phyloP scores from a whole-genome alignment of 2,888 invertebrate genomes.

The Perdita meconis region DNA sequence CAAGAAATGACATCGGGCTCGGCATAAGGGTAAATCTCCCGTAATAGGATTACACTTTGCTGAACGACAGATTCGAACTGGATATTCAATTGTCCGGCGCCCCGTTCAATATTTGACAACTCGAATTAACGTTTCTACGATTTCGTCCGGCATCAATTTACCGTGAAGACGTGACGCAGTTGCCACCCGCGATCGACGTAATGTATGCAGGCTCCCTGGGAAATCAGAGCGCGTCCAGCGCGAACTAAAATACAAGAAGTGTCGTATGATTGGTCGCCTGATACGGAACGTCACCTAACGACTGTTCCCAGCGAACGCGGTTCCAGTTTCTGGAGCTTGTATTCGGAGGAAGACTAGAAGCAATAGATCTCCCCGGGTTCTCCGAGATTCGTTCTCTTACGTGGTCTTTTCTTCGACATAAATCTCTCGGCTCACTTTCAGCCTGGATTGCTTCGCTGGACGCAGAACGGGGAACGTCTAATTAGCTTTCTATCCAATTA shows the following conservation, averaged over 20 bases:
- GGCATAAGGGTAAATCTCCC: conserved; percentile 42
- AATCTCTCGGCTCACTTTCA: conserved; percentile 67
- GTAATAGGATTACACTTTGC: conserved; percentile 50
- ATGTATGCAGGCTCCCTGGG: conserved; percentile 10
- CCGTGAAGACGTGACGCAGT: not conserved
- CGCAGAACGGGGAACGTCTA: conserved; percentile 44
- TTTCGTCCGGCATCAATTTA: conserved; percentile 29
- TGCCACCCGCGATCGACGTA: conserved; percentile 11
- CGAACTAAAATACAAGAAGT: conserved; percentile 18
- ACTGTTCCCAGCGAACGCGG: conserved; percentile 49
- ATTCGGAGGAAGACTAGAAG: conserved; percentile 1
- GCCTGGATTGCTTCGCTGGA: conserved; percentile 59
- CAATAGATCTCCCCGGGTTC: conserved; percentile 58
- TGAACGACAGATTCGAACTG: conserved; percentile 42
- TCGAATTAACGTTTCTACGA: conserved; percentile 47
- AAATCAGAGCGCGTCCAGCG: conserved; percentile 46
- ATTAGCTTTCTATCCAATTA: conserved; percentile 66
- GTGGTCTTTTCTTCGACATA: conserved; percentile 63
- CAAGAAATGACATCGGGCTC: not conserved
- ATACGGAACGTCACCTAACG: conserved; percentile 48
- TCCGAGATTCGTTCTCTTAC: conserved; percentile 64
- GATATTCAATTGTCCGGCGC: conserved; percentile 38
- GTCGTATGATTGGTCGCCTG: conserved; percentile 32
- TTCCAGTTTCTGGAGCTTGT: conserved; percentile 1
- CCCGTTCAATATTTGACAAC: conserved; percentile 50